Evolutionary conservation across 2,113 vertebrate species (phyloP).

Genomic region (Psittacula cyanocephala): DNA sequence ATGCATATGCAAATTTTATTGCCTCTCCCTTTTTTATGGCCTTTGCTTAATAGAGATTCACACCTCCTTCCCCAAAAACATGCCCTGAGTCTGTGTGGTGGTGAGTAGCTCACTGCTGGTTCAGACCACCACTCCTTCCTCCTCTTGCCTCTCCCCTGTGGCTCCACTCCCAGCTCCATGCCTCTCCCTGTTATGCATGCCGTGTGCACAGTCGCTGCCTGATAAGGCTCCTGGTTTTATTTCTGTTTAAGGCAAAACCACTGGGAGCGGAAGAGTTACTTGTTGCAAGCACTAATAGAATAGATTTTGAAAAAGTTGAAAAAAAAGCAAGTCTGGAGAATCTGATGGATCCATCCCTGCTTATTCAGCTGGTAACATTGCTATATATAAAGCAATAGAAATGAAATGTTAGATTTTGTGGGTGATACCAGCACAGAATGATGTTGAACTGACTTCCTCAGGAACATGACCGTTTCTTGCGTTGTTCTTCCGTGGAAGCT

Average conservation of each 20-base stretch:
- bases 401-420: background rate
- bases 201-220: background rate
- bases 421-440: background rate
- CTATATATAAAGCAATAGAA: background rate
- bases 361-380: background rate
- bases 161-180: background rate
- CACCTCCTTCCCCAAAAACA: background rate
- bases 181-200: background rate
- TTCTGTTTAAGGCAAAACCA: background rate
- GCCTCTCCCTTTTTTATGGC: background rate
- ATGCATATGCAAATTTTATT: background rate
- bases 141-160: background rate
- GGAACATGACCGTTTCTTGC: background rate
- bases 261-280: background rate
- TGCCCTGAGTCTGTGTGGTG: fast-evolving
- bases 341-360: background rate
- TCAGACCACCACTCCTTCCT: background rate
- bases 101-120: fast-evolving
- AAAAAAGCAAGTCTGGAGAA: background rate
- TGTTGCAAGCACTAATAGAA: background rate
- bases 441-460: background rate
- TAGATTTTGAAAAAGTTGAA: background rate
- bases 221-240: background rate
- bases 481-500: background rate
- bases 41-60: background rate